phyloP scores from a whole-genome alignment of 53 echinoderm and acorn worm genomes.

The Zoroaster sp. region DNA sequence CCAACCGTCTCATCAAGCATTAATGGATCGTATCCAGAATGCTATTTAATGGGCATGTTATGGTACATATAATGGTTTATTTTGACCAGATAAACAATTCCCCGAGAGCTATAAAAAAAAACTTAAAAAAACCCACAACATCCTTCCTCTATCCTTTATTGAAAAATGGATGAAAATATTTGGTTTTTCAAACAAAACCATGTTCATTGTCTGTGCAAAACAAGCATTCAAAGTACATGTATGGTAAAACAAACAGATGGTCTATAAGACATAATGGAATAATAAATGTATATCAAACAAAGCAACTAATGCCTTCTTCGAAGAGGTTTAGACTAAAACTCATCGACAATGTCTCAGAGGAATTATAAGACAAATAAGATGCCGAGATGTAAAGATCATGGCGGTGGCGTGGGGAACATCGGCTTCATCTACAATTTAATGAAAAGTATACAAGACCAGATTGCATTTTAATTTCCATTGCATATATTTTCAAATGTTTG shows the following conservation, averaged over 20 bases:
- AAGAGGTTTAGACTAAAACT: background rate
- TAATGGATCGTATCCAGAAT: too few species aligned
- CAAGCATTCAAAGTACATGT: background rate
- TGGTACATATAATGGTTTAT: too few species aligned
- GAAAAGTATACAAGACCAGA: background rate
- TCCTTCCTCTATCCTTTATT: too few species aligned
- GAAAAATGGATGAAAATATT: too few species aligned
- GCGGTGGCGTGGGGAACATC: background rate
- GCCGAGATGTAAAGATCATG: background rate
- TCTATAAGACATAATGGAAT: background rate
- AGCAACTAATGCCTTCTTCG: too few species aligned
- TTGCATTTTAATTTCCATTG: background rate
- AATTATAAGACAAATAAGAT: background rate
- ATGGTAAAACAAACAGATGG: background rate
- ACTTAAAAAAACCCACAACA: too few species aligned
- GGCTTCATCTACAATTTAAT: background rate
- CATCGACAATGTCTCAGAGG: background rate
- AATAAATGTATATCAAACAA: background rate
- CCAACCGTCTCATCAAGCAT: too few species aligned
- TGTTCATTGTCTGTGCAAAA: background rate
- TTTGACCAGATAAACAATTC: too few species aligned
- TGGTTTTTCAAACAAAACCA: too few species aligned
- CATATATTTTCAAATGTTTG: too few species aligned
- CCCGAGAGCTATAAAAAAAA: too few species aligned
- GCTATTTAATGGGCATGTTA: too few species aligned